A percentile compares a stretch with the other conserved stretches of the same genome.
Evolutionary conservation across 2,888 invertebrate genomes (phyloP).

Genomic region (Xylophagus ater): DNA sequence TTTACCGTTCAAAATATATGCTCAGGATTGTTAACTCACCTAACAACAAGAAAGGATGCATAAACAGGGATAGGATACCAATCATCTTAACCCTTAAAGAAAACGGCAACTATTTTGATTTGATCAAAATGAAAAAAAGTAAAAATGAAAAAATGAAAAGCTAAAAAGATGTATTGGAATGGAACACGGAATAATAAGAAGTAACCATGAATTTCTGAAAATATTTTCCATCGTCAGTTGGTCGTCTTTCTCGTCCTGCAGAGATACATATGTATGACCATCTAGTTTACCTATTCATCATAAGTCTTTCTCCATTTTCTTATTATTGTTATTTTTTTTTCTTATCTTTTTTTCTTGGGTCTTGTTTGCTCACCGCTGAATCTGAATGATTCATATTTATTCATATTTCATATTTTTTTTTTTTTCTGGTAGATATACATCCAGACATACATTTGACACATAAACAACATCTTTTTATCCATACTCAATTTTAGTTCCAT

Average conservation of each 20-base stretch:
- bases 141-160: too few species aligned
- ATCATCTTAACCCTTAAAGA: too few species aligned
- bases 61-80: too few species aligned
- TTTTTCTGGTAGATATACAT: too few species aligned
- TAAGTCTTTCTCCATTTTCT: slow-evolving; percentile 9
- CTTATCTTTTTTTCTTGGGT: slow-evolving; percentile 15
- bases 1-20: too few species aligned
- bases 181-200: too few species aligned
- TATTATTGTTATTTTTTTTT: slow-evolving; percentile 11
- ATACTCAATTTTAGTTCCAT: slow-evolving; percentile 6
- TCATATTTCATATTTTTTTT: slow-evolving; percentile 11
- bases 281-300: too few species aligned
- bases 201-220: slow-evolving; percentile 7
- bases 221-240: slow-evolving; percentile 9
- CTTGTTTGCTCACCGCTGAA: slow-evolving; percentile 14
- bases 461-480: slow-evolving; percentile 7
- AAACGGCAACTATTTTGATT: slow-evolving; percentile 8
- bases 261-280: too few species aligned
- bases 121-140: too few species aligned
- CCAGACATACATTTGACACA: slow-evolving; percentile 8
- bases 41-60: slow-evolving; percentile 8
- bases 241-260: slow-evolving; percentile 11
- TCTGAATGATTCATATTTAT: slow-evolving; percentile 13
- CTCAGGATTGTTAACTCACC: slow-evolving; percentile 10
- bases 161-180: too few species aligned